phyloP scores from a whole-genome alignment of 2,797 vertebrate genomes.

The Catharus ustulatus region DNA sequence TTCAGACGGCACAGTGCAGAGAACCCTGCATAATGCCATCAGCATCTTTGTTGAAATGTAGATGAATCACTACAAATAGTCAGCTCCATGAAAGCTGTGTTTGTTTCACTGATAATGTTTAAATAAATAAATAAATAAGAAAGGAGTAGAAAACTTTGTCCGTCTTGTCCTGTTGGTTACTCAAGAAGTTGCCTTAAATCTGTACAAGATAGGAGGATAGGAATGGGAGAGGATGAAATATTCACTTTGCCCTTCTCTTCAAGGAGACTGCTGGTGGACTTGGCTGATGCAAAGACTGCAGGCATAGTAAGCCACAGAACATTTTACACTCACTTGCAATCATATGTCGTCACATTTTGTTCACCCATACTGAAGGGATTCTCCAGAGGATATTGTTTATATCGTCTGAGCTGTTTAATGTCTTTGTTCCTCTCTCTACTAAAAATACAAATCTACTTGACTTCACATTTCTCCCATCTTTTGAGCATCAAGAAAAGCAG shows the following conservation, averaged over 20 bases:
- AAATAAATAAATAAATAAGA: no score
- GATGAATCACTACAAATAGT: neutral
- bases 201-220: neutral
- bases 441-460: neutral
- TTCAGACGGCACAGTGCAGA: neutral
- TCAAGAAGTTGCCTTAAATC: neutral
- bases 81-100: neutral
- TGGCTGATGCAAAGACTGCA: neutral
- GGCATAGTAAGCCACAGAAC: neutral
- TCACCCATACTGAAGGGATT: neutral
- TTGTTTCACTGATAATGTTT: neutral
- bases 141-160: neutral
- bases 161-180: neutral
- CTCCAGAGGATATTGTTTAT: neutral
- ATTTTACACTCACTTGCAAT: neutral
- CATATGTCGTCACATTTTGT: neutral
- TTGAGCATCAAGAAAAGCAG: constrained; percentile 22
- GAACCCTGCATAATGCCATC: neutral
- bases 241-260: neutral
- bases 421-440: neutral
- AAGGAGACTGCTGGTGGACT: neutral
- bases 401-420: neutral
- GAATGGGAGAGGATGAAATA: neutral
- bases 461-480: neutral
- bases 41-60: neutral